Evolutionary conservation across 2,797 vertebrate species (phyloP), one percentile per base, ranked within the genome.

Genomic region (Neostethus bicornis): DNA sequence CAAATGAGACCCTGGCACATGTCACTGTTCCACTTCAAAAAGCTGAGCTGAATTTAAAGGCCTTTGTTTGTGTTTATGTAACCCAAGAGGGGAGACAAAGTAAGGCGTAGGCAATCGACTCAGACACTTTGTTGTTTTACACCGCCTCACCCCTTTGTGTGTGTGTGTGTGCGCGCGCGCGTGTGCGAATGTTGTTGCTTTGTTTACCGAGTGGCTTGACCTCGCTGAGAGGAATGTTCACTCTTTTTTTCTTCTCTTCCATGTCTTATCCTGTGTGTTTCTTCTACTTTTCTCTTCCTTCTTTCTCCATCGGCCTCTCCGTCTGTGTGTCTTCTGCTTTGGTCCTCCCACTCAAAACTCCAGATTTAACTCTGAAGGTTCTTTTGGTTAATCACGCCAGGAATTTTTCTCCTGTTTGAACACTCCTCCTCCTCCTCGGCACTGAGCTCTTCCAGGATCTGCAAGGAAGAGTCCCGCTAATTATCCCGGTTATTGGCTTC

Each of bases 21-120:
- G 84, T 90, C 84, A 90, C 69, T 73, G 77, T 82, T 89, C 63
- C 68, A 81, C 87, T 89, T 89, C 80, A 84, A 84, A 87, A 77
- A 72, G 69, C 66, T 7, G 48, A 58, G 74, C 67, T 72, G 62
- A 58, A 87, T 88, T 87, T 85, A 83, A 85, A 83, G 80, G 80
- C 83, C 83, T 83, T 74, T 89, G 86, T 86, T 87, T 85, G 85
- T 85, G 83, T 89, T 89, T 85, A 86, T 75, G 73, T 88, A 86
- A 81, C 79, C 81, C 80, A 79, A 73, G 85, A 83, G 70, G 77
- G 85, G 83, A 87, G 82, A 85, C 87, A 87, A 85, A 89, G 84
- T 83, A 82, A 86, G 83, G 87, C 82, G 81, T 82, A 81, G 87
- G 71, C 85, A 82, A 83, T 82, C 81, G 83, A 84, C 82, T 71